A percentile compares a stretch with the other conserved stretches of the same genome.
Conservation (phyloP, 2,888 invertebrate species). For the Ophion ventricosus region DNA sequence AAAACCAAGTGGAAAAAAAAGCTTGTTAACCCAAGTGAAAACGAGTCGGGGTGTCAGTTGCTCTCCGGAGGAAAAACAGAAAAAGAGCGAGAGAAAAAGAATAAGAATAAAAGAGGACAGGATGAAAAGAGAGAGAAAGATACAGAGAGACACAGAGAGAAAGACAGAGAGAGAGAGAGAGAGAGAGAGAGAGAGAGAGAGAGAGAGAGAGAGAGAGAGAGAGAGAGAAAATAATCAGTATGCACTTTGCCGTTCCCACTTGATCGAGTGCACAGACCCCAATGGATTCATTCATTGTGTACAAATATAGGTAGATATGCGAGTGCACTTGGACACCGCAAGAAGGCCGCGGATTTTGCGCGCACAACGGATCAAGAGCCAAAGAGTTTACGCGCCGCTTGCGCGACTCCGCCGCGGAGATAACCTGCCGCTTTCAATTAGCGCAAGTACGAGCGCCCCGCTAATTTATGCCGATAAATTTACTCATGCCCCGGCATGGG, state of each 20-base stretch:
- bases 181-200: not conserved
- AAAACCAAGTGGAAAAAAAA: slow-evolving; percentile 25
- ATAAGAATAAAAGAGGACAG: too few relatives aligned
- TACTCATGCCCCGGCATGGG: slow-evolving; percentile 67
- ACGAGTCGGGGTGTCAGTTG: slow-evolving; percentile 54
- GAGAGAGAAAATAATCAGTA: not conserved
- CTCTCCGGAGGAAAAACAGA: slow-evolving; percentile 14
- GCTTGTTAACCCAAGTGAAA: slow-evolving; percentile 50
- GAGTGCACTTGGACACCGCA: slow-evolving; percentile 49
- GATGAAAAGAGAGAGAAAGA: not conserved
- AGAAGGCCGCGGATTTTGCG: slow-evolving; percentile 52
- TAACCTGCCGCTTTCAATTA: slow-evolving; percentile 73
- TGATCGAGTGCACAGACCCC: slow-evolving; percentile 46
- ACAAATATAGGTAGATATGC: slow-evolving; percentile 23
- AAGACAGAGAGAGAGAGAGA: too few relatives aligned
- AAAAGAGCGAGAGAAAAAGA: not conserved
- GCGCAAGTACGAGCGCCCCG: slow-evolving; percentile 69
- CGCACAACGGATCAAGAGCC: slow-evolving; percentile 23
- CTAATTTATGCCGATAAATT: slow-evolving; percentile 74
- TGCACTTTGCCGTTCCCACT: slow-evolving; percentile 57
- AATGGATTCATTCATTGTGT: not conserved
- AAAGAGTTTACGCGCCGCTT: slow-evolving; percentile 29
- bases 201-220: slow-evolving; percentile 7
- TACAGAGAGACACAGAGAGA: too few relatives aligned
- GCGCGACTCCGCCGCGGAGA: slow-evolving; percentile 44